Base-by-base conservation (phyloP, 53 echinoderm and acorn worm genomes). In the Crossaster papposus region DNA sequence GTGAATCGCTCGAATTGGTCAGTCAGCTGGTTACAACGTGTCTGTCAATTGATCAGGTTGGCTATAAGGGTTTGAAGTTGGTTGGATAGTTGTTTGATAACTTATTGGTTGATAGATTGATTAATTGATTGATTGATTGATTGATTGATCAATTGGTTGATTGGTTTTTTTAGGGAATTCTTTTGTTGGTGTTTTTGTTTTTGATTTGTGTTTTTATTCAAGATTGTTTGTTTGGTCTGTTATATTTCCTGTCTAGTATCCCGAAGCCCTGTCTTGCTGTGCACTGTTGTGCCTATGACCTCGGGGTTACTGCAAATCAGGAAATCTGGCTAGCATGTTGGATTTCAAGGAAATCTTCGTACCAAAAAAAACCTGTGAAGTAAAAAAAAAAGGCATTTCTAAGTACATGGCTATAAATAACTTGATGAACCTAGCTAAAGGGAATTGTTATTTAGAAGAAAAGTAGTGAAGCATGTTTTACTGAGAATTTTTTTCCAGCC, bases 281-380 rank as follows among this genome's bases (percentile, higher is more conserved):
- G 28, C n/a, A n/a, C 75, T 34, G 36, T 34, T 35, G 17, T 74
- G 18, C 75, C 36, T 35, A 2, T 35, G 15, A 74, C 75, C 72
- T 71, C 32, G 29, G 33, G 75, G 36, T 74, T 35, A 74, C 20
- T 17, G 12, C 6, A 74, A 33, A 71, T 71, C 72, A 71, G 72
- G 72, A 71, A 71, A 71, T 71, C 14, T 13, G 26, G 14, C 13
- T 36, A 33, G 75, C 36, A 74, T 18, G 20, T 74, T 15, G 33
- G 14, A 33, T 74, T 74, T 74, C 75, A 74, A 34, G 72, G 72
- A 74, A 74, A 74, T 35, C 36, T 74, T 68, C 28, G 28, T 28
- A 26, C 26, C 5, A 44, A 44, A 44, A 38, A 38, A 38, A 74
- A 36, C 34, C 3, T 10, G 36, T 12, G 14, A 18, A 35, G 33